phyloP scores from a whole-genome alignment of 2,888 invertebrate genomes.

The Pegoplata infirma region DNA sequence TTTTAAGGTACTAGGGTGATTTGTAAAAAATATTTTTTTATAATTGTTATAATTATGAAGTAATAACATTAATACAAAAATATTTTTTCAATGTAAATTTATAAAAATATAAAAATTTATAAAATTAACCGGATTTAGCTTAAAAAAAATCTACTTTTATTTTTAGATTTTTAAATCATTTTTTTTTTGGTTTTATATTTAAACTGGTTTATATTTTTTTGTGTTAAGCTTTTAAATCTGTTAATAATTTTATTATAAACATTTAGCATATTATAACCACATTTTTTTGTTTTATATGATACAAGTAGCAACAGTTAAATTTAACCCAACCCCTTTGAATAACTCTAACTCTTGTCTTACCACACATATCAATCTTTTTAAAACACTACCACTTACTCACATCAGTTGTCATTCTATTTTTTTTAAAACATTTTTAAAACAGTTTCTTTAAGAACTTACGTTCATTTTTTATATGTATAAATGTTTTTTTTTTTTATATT shows the following conservation, averaged over 20 bases:
- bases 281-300: conserved; percentile 42
- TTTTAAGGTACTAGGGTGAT: conserved; percentile 5
- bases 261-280: conserved; percentile 28
- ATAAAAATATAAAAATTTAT: conserved; percentile 1
- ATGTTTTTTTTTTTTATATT: conserved; percentile 21
- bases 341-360: conserved; percentile 2
- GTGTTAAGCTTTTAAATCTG: conserved; percentile 16
- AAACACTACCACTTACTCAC: conserved; percentile 3
- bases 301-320: conserved; percentile 35
- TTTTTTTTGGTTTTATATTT: conserved; percentile 5
- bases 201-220: conserved; percentile 43
- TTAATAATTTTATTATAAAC: conserved; percentile 26
- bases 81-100: neutral
- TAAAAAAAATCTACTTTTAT: neutral
- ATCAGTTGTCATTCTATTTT: conserved; percentile 34
- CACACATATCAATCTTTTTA: neutral
- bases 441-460: conserved; percentile 28
- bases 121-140: conserved; percentile 51
- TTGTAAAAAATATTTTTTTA: conserved; percentile 34
- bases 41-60: conserved; percentile 43
- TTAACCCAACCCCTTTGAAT: conserved; percentile 39
- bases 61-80: neutral
- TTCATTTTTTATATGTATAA: conserved; percentile 1
- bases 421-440: neutral
- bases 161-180: neutral